phyloP scores from a whole-genome alignment of 2,113 vertebrate species.

The Ictalurus furcatus region DNA sequence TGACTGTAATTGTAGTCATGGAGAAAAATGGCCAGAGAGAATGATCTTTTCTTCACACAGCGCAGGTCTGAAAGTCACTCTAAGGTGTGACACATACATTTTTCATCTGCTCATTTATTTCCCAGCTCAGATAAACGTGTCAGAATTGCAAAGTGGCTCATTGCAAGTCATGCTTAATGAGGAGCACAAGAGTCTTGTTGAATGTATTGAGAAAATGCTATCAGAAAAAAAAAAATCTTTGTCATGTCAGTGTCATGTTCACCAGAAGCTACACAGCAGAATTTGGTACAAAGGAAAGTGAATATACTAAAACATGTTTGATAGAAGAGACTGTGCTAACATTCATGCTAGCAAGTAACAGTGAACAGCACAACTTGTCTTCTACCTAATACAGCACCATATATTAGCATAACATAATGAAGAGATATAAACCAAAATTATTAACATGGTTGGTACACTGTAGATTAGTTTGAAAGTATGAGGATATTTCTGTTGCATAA shows the following conservation, averaged over 20 bases:
- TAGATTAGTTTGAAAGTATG: neutral
- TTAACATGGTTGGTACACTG: neutral
- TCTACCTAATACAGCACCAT: neutral
- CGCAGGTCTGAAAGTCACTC: conserved; percentile 18
- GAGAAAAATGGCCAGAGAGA: neutral
- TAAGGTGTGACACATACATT: conserved; percentile 25
- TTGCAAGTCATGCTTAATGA: conserved; percentile 18
- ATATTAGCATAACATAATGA: neutral
- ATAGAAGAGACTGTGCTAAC: neutral
- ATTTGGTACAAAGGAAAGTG: too few relatives aligned
- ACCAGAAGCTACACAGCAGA: neutral
- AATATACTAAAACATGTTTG: neutral
- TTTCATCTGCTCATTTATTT: conserved; percentile 43
- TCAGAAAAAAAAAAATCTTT: neutral
- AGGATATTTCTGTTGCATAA: neutral
- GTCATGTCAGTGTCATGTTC: neutral
- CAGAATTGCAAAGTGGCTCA: conserved; percentile 25
- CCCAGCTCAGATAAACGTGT: conserved; percentile 38
- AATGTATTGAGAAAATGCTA: neutral
- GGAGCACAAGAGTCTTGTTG: neutral
- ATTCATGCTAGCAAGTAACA: neutral
- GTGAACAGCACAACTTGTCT: neutral
- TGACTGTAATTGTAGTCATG: neutral
- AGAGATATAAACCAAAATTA: neutral
- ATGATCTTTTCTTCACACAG: conserved; percentile 34